phyloP scores from a whole-genome alignment of 2,888 invertebrate species.

The Uloborus plumipes region DNA sequence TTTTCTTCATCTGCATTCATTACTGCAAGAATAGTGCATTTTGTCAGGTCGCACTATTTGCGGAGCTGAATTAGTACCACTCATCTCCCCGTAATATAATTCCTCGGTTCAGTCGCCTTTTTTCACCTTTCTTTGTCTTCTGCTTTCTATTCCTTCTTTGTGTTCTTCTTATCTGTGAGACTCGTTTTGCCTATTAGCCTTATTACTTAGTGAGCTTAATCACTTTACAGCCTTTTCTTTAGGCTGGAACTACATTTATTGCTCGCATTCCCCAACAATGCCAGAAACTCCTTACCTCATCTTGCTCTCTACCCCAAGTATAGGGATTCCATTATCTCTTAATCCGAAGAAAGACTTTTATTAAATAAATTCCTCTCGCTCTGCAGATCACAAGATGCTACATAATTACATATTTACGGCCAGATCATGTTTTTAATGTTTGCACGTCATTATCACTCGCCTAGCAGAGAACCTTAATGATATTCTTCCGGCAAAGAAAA shows the following conservation, averaged over 20 bases:
- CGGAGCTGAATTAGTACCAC: slow-evolving; percentile 55
- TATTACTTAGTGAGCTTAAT: slow-evolving; percentile 64
- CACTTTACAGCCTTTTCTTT: slow-evolving; percentile 62
- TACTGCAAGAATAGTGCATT: slow-evolving; percentile 58
- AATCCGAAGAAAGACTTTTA: slow-evolving; percentile 48
- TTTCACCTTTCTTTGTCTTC: slow-evolving; percentile 17
- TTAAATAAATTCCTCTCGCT: slow-evolving; percentile 47
- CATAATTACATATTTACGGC: slow-evolving; percentile 60
- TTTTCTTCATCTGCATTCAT: slow-evolving; percentile 60
- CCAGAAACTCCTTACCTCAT: slow-evolving; percentile 14
- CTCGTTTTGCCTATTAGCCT: slow-evolving; percentile 63
- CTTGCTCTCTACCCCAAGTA: neutral
- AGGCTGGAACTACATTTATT: neutral
- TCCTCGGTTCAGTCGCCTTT: slow-evolving; percentile 25
- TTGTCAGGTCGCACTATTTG: slow-evolving; percentile 44
- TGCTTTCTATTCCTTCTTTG: slow-evolving; percentile 25
- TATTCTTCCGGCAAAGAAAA: slow-evolving; percentile 16
- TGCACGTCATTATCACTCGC: slow-evolving; percentile 45
- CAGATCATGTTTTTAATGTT: slow-evolving; percentile 51
- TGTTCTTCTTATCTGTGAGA: slow-evolving; percentile 23
- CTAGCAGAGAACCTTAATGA: slow-evolving; percentile 5
- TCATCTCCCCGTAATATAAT: slow-evolving; percentile 60
- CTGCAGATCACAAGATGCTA: slow-evolving; percentile 44
- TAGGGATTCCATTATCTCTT: slow-evolving; percentile 51
- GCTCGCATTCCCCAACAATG: slow-evolving; percentile 29